Conservation (phyloP, 2,888 invertebrate genomes). For the Apoderus coryli region DNA sequence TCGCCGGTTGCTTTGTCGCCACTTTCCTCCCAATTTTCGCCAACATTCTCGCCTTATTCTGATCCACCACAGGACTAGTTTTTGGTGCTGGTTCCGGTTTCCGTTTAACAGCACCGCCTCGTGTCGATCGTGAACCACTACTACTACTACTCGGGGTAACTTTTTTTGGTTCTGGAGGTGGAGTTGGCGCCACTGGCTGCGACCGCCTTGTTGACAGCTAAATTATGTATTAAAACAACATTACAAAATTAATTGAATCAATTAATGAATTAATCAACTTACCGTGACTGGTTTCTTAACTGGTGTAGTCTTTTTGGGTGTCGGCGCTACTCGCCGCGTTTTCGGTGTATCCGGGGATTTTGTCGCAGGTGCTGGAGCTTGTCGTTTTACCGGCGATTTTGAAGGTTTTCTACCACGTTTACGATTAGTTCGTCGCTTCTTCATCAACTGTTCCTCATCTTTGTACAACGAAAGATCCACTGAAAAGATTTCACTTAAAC, state of each 20-base stretch:
- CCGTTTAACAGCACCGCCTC: no score
- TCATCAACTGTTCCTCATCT: slow-evolving; percentile 61
- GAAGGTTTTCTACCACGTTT: slow-evolving; percentile 20
- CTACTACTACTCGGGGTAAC: slow-evolving; percentile 16
- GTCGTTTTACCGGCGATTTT: slow-evolving; percentile 9
- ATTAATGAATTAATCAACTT: no score
- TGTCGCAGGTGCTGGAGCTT: slow-evolving; percentile 7
- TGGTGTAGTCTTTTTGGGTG: slow-evolving; percentile 13
- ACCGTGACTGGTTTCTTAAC: slow-evolving; percentile 11
- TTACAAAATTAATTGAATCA: no score
- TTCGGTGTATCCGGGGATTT: slow-evolving; percentile 16
- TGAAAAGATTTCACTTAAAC: slow-evolving; percentile 33
- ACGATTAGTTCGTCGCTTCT: slow-evolving; percentile 31
- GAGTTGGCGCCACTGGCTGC: slow-evolving; percentile 17
- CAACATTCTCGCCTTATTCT: slow-evolving; percentile 31
- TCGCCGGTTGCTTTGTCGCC: slow-evolving; percentile 15
- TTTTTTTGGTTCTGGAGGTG: slow-evolving; percentile 25
- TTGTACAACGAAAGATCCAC: slow-evolving; percentile 74
- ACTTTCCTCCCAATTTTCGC: slow-evolving; percentile 30
- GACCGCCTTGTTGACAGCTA: slow-evolving; percentile 11
- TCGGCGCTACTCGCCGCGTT: slow-evolving; percentile 22
- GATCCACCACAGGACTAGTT: slow-evolving; percentile 29
- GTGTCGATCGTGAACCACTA: not conserved
- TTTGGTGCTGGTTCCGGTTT: slow-evolving; percentile 15
- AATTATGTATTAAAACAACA: slow-evolving; percentile 1